Evolutionary conservation across 2,113 vertebrate species (phyloP).

Genomic region (Peucedramus taeniatus): DNA sequence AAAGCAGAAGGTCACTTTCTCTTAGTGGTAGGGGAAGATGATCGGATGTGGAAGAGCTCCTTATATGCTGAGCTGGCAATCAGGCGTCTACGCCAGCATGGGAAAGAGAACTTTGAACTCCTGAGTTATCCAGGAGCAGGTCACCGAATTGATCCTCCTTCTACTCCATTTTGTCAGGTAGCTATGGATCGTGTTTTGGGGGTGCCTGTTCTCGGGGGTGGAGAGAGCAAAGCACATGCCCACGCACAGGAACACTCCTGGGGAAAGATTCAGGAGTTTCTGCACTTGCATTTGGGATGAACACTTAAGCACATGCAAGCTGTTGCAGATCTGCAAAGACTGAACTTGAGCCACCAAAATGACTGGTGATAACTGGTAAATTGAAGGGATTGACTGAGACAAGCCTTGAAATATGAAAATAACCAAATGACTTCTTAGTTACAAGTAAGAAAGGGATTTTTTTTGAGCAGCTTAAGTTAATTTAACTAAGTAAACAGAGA

Average conservation of each 20-base stretch:
- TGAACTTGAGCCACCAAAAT: conserved; percentile 17
- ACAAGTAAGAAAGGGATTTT: not conserved
- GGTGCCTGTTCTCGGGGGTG: conserved; percentile 62
- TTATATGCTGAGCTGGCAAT: conserved; percentile 66
- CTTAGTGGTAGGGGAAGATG: conserved; percentile 68
- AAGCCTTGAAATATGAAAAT: not conserved
- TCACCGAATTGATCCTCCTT: conserved; percentile 69
- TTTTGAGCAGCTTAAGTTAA: not conserved
- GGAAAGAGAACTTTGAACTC: conserved; percentile 67
- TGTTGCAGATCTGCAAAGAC: not conserved
- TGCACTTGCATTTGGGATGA: conserved; percentile 66
- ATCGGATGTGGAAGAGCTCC: conserved; percentile 71
- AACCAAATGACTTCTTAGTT: conserved; percentile 10
- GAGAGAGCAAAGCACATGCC: conserved; percentile 65
- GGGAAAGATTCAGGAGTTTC: conserved; percentile 71
- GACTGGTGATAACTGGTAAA: not conserved
- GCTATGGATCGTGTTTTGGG: conserved; percentile 61
- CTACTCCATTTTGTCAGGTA: conserved; percentile 60
- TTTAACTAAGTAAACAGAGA: not conserved
- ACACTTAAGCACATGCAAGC: not conserved
- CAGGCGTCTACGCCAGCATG: conserved; percentile 44
- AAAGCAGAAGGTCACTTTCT: conserved; percentile 70
- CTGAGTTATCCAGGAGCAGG: conserved; percentile 69
- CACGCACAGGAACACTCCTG: conserved; percentile 72
- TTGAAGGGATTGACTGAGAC: conserved; percentile 29